Evolutionary conservation across 2,113 vertebrate genomes (phyloP).

Genomic region (Catagonus wagneri): DNA sequence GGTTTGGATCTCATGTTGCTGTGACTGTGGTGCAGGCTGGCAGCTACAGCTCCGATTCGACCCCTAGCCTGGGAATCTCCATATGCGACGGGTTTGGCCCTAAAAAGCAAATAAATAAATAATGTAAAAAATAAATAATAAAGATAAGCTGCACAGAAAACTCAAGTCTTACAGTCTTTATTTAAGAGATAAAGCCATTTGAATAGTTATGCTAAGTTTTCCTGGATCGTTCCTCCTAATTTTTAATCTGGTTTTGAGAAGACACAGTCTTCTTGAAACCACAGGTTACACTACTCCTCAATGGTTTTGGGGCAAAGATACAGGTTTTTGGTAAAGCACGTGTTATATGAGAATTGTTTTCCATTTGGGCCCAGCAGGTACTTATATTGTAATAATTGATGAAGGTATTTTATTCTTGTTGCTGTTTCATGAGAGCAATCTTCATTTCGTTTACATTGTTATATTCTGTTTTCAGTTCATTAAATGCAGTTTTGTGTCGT

Average conservation of each 20-base stretch:
- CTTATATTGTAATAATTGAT: background rate
- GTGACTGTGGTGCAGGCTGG: too few species aligned
- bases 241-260: slow-evolving; percentile 14
- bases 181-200: background rate
- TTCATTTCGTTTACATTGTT: slow-evolving; percentile 25
- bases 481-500: slow-evolving; percentile 30
- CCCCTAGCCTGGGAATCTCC: too few species aligned
- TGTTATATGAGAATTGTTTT: background rate
- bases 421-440: background rate
- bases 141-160: background rate
- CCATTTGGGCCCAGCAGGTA: background rate
- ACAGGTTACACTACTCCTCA: background rate
- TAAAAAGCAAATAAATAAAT: too few species aligned
- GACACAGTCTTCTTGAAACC: background rate
- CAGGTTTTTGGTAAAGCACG: background rate
- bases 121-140: too few species aligned
- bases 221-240: background rate
- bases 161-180: background rate
- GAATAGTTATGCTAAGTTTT: background rate
- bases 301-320: background rate
- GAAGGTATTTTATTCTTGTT: slow-evolving; percentile 12
- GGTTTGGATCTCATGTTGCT: too few species aligned
- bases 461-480: slow-evolving; percentile 29
- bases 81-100: too few species aligned
- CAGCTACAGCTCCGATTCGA: too few species aligned